Base-by-base conservation (phyloP, 2,113 vertebrate genomes). In the Varanus salvator region DNA sequence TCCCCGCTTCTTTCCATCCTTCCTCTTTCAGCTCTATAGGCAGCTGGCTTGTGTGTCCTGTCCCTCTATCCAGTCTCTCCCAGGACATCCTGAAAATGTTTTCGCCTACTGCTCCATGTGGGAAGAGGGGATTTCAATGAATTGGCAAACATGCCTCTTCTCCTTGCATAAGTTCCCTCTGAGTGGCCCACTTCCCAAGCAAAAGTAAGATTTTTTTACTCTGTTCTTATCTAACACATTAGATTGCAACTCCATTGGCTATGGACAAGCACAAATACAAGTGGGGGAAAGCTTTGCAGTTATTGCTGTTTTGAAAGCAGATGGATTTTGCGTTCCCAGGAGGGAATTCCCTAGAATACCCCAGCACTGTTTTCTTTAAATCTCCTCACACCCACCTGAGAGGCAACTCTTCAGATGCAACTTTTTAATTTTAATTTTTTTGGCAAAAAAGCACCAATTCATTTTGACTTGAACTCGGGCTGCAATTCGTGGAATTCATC, bases 21-120 rank as follows among this genome's bases (percentile, higher is more conserved):
- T 48, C 25, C 29, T 80, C 50, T 57, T 48, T 48, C 78, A 31
- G 27, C 29, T 84, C 31, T n/a, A 15, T 29, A 74, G 34, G 15
- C 69, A 12, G 7, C 12, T 27, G 68, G 29, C 38, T 14, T 0
- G 0, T 0, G 52, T 83, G 23, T 74, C 2, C 0, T 7, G n/a
- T 71, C 38, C 38, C 38, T 31, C 88, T 60, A 29, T n/a, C 88
- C 86, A 92, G 87, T 92, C 89, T 38, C 84, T 52, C 78, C 0
- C 0, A 77, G 25, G 80, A 94, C 92, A 93, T 86, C 81, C 91
- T 81, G 60, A 84, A 89, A 89, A 23, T 0, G 0, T 69, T 94
- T 19, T 38, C 34, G 48, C 89, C 38, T 44, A 64, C 0, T 0
- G 14, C 74, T 86, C 27, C 29, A 3, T 0, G 0, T 52, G 38